phyloP scores from a whole-genome alignment of 53 echinoderm and acorn worm species.

The Apostichopus leukothele region DNA sequence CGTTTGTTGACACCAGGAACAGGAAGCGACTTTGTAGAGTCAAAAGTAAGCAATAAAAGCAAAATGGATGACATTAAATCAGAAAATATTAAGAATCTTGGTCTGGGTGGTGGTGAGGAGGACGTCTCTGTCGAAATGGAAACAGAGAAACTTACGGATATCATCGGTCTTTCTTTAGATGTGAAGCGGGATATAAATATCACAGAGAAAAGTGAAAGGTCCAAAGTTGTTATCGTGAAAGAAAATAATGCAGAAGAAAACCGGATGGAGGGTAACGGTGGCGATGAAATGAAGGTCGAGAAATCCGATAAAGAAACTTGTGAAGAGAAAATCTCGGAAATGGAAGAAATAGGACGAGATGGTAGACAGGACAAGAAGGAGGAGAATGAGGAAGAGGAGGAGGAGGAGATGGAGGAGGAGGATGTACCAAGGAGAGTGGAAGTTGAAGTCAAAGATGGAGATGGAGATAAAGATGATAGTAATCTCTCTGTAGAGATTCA shows the following conservation, averaged over 20 bases:
- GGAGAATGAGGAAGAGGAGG: background rate
- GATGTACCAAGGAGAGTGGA: background rate
- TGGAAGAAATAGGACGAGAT: background rate
- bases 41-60: background rate
- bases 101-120: background rate
- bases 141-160: background rate
- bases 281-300: background rate
- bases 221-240: background rate
- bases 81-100: conserved; percentile 1
- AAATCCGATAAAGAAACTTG: background rate
- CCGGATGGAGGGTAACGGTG: background rate
- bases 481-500: background rate
- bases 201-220: background rate
- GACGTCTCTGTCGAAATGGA: background rate
- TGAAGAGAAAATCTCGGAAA: background rate
- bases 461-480: background rate
- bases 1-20: background rate
- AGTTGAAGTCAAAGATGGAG: background rate
- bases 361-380: background rate
- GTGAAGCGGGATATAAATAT: background rate
- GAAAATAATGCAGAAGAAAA: background rate
- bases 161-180: background rate
- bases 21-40: background rate
- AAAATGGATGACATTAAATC: conserved; percentile 26
- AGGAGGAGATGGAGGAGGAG: background rate